Conservation (phyloP, 2,888 invertebrate species). For the Apodemia duryi region DNA sequence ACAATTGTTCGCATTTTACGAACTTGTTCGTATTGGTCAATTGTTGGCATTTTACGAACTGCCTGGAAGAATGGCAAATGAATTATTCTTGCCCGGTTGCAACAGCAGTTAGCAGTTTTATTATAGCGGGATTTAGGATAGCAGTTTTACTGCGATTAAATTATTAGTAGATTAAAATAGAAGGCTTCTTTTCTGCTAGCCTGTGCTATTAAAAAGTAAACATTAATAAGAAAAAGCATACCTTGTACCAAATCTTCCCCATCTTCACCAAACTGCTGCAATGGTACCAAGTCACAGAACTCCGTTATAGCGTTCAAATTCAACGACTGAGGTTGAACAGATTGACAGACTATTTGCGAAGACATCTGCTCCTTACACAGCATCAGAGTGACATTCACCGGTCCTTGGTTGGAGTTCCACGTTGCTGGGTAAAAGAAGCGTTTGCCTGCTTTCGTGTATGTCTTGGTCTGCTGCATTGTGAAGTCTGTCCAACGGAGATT, state of each 20-base stretch:
- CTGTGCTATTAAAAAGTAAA: no score
- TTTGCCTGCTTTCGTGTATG: conserved; percentile 81
- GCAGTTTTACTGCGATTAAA: no score
- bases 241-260: conserved; percentile 84
- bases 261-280: conserved; percentile 81
- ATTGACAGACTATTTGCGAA: conserved; percentile 81
- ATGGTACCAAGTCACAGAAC: conserved; percentile 88
- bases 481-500: conserved; percentile 88
- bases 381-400: conserved; percentile 83
- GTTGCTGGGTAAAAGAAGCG: conserved; percentile 87
- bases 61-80: no score
- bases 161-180: no score
- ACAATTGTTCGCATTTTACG: no score
- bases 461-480: conserved; percentile 75
- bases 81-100: no score
- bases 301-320: conserved; percentile 87
- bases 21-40: no score
- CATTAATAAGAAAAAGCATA: conserved; percentile 36
- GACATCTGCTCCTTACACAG: conserved; percentile 82
- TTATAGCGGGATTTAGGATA: no score
- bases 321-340: conserved; percentile 81
- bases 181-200: no score
- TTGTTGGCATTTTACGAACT: no score
- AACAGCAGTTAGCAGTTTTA: no score
- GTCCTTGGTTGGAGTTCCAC: conserved; percentile 83